Evolutionary conservation across 2,113 vertebrate species (phyloP), one percentile per base, ranked within the genome.

Genomic region (Smithornis capensis): DNA sequence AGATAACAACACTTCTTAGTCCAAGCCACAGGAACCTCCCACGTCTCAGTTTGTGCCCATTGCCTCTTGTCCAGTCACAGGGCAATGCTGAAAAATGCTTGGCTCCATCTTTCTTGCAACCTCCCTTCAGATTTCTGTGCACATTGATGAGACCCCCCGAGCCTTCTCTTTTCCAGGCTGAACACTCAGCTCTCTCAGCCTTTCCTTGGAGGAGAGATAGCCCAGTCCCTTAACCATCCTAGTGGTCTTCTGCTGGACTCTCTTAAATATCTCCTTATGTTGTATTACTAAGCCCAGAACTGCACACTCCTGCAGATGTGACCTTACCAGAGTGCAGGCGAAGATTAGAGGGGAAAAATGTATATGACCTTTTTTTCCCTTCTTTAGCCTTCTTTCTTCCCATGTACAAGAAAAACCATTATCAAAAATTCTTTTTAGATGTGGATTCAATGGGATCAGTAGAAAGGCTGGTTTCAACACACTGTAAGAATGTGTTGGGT

Each of bases 301-400:
- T n/a, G 31, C 71, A 35, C 57, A 28, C 7, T 81, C 50, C 33
- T 87, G 55, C 28, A 92, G 31, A 79, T 35, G 19, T 49, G 27
- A 35, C 28, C 33, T 44, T 70, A 63, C 7, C 37, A 67, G 12
- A 40, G 40, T 18, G 40, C 35, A 87, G 37, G 12, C 40, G 52
- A 88, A 67, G 40, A 83, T 80, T 69, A n/a, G 37, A 85, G 24
- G 10, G 12, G 10, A 62, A 64, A 75, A 31, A 42, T 42, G 15
- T 2, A 68, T 19, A 53, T 3, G 68, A 64, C 2, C 3, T 29
- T 77, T 62, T 28, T 21, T 8, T 0, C 5, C 21, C 9, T 29
- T 15, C 8, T 38, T n/a, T 50, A 55, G 13, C 23, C 23, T 77
- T 57, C 42, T 76, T 60, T 56, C 22, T 60, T 92, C 25, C 19